phyloP scores from a whole-genome alignment of 2,113 vertebrate genomes.

The Gorsachius goisagi region DNA sequence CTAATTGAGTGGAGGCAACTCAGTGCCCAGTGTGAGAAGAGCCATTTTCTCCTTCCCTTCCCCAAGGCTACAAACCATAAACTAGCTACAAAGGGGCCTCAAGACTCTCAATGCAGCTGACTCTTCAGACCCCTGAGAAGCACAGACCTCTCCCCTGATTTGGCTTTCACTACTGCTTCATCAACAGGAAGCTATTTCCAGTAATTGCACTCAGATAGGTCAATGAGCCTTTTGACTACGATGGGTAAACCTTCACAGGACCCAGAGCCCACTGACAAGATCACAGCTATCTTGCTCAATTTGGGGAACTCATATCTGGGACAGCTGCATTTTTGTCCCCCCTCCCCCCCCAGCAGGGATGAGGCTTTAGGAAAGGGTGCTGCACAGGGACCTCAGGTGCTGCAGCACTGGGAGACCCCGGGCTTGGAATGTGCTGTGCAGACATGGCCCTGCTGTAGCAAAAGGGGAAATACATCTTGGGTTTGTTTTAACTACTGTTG shows the following conservation, averaged over 20 bases:
- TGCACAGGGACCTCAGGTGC: accelerated
- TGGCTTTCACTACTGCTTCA: not conserved
- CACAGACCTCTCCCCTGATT: not conserved
- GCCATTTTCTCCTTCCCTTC: not conserved
- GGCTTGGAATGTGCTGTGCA: accelerated
- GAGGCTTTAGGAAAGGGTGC: not conserved
- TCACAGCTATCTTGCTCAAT: not conserved
- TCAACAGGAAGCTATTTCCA: not conserved
- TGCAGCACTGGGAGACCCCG: accelerated
- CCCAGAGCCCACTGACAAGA: not conserved
- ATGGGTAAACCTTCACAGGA: not conserved
- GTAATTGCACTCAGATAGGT: not conserved
- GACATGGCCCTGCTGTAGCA: not conserved
- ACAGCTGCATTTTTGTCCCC: not conserved
- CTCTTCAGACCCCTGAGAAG: not conserved
- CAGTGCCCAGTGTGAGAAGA: accelerated
- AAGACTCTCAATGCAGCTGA: not conserved
- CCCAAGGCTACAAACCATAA: not conserved
- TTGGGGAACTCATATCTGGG: not conserved
- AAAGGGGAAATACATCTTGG: not conserved
- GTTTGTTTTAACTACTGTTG: not conserved
- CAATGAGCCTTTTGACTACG: not conserved
- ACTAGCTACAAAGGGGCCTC: not conserved
- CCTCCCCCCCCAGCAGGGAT: not conserved
- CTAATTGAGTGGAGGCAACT: not conserved